Evolutionary conservation across 2,888 invertebrate genomes (phyloP), one percentile per base, ranked within the genome.

Genomic region (Cephus pulcher): DNA sequence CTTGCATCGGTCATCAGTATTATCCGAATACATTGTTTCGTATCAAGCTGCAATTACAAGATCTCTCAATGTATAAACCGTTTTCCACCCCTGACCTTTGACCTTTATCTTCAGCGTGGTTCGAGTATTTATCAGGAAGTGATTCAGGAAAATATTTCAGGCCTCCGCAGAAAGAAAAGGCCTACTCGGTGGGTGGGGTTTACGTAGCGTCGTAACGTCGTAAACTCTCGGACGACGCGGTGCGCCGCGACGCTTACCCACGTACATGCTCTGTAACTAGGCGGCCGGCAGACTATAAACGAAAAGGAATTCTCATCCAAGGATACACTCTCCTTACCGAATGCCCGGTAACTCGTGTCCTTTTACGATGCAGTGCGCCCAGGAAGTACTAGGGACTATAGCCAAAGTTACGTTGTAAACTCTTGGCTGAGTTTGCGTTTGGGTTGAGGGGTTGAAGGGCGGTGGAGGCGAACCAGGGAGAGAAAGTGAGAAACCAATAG

Each of bases 341-440:
- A 75, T 73, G 79, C 77, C 30, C 80, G 76, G 71, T 78, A 79
- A 80, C 80, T 81, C 56, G 56, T 78, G 83, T 79, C 80, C 76
- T 79, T 84, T 84, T 84, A 84, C 79, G 84, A 81, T 76, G 81
- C 75, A 81, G 78, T 84, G 79, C 80, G 81, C 78, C 71, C 76
- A 75, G 75, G 79, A 71, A 83, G 81, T 83, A 84, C 74, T 56
- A 78, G 12, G 12, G 76, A 70, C 75, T 78, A 70, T 73, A 77
- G 75, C 76, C 81, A 76, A 80, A 83, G 80, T 84, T 84, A 69
- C 73, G 35, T 75, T 78, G 78, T 84, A 84, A 84, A 84, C 80
- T 34, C 37, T 56, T 56, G 6, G 40, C 15, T 40, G 40, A 40
- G 40, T 40, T 4, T 40, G 40, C 6, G 15, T 35, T 40, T 6